These are phyloP conservation scores for Dallia pectoralis DNA, from an alignment of 2,797 vertebrate species.

Conservation along the genomic window DNA sequence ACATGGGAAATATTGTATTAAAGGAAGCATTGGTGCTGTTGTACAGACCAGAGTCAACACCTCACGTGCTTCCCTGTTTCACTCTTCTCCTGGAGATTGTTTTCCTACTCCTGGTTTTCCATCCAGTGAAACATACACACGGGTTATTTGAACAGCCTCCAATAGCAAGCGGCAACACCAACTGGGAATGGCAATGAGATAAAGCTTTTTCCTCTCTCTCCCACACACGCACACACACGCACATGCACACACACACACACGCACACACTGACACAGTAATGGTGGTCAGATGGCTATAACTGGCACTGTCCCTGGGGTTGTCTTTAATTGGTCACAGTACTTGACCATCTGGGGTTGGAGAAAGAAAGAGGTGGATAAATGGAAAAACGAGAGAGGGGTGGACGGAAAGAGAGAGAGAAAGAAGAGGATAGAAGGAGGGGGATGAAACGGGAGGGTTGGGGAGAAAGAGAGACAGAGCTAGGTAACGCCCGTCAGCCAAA, in stretches of 20 bases:
- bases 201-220: not conserved
- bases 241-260: not conserved
- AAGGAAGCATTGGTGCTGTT: not conserved
- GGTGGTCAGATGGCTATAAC: constrained; percentile 75
- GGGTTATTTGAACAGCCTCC: constrained; percentile 1
- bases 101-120: not conserved
- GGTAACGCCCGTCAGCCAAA: not conserved
- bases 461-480: not conserved
- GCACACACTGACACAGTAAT: constrained; percentile 26
- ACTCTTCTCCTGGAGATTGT: not conserved
- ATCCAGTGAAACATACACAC: constrained; percentile 11
- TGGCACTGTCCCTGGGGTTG: constrained; percentile 70
- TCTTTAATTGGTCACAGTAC: constrained; percentile 76
- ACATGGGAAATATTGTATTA: not conserved
- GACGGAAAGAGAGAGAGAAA: constrained; percentile 45
- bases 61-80: not conserved
- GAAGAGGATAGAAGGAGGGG: not conserved
- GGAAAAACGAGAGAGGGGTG: constrained; percentile 5
- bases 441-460: constrained; percentile 9
- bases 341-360: constrained; percentile 75
- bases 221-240: constrained; percentile 13
- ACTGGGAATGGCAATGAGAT: constrained; percentile 24
- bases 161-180: constrained; percentile 19
- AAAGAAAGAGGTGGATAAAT: constrained; percentile 44
- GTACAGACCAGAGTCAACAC: not conserved